These are phyloP conservation scores for Halictus rubicundus DNA, from an alignment of 1,140 invertebrate species.

Conservation along the genomic window DNA sequence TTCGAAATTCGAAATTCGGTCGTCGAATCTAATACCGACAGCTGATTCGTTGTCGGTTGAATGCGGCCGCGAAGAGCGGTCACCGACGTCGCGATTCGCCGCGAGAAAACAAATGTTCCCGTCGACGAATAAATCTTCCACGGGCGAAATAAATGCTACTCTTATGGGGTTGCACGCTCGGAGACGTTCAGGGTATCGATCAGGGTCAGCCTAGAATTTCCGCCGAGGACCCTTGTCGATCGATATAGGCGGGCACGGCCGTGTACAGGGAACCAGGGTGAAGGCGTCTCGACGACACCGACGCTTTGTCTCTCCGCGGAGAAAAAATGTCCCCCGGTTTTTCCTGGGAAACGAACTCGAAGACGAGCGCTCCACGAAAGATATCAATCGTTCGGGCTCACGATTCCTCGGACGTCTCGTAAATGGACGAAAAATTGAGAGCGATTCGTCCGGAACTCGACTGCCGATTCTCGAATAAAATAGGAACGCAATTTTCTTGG, in stretches of 20 bases:
- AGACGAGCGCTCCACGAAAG: not conserved
- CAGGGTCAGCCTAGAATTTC: conserved; percentile 3
- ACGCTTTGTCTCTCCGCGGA: not conserved
- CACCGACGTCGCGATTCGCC: not conserved
- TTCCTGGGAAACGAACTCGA: not conserved
- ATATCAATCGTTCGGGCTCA: conserved; percentile 2
- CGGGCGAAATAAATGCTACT: not conserved
- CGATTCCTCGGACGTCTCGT: not conserved
- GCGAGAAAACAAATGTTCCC: not conserved
- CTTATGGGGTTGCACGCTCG: not conserved
- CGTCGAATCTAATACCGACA: not conserved
- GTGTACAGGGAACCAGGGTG: not conserved
- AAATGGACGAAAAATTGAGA: not conserved
- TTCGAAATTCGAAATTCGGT: not conserved
- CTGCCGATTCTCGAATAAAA: no score
- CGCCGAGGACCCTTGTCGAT: not conserved
- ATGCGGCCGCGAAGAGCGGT: not conserved
- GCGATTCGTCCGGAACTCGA: not conserved
- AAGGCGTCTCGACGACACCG: conserved; percentile 2
- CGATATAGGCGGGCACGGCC: not conserved
- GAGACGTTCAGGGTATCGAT: not conserved
- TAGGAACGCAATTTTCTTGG: no score
- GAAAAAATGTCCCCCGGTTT: not conserved
- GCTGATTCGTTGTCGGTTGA: not conserved
- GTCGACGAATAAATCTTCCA: not conserved